These are phyloP conservation scores for Phoebastria nigripes DNA, from an alignment of 2,797 vertebrate species.

Conservation along the genomic window DNA sequence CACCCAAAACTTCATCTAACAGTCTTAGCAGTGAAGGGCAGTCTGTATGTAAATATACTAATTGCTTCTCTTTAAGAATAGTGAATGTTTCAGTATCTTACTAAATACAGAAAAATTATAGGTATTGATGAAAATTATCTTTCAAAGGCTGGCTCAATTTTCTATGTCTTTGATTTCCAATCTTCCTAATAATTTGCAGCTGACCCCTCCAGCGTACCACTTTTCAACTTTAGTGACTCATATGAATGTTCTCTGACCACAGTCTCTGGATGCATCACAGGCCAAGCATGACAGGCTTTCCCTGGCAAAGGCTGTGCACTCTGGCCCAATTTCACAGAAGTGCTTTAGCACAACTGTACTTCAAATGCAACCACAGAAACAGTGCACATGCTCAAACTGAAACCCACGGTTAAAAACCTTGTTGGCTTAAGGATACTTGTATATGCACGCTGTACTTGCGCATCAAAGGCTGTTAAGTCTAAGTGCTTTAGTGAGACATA, in stretches of 20 bases:
- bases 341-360: not conserved
- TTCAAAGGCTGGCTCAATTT: not conserved
- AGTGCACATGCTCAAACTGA: not conserved
- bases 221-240: not conserved
- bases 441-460: accelerated
- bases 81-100: not conserved
- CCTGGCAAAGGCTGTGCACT: not conserved
- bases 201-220: not conserved
- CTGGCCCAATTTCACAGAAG: not conserved
- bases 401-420: not conserved
- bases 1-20: not conserved
- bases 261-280: not conserved
- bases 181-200: not conserved
- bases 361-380: not conserved
- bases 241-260: not conserved
- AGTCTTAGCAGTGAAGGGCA: not conserved
- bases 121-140: not conserved
- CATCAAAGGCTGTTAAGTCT: not conserved
- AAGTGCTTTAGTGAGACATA: not conserved
- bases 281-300: not conserved
- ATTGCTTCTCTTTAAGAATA: not conserved
- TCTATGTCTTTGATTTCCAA: not conserved
- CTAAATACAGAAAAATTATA: not conserved
- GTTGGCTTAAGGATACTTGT: not conserved
- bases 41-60: not conserved